These are phyloP conservation scores for Thalassarche chlororhynchos DNA, from an alignment of 2,113 vertebrate species.

Conservation along the genomic window DNA sequence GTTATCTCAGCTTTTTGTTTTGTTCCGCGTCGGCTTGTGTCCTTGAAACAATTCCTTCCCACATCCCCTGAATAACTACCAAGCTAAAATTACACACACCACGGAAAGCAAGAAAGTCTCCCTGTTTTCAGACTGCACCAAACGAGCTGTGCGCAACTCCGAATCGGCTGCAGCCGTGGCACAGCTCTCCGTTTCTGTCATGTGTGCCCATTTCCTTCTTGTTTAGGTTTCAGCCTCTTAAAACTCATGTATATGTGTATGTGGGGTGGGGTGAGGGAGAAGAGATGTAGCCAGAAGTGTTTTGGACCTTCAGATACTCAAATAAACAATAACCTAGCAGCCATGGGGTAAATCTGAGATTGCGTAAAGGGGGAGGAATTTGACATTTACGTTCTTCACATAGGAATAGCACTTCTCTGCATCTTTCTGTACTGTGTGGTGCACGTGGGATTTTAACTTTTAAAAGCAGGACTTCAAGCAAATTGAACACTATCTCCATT, in stretches of 20 bases:
- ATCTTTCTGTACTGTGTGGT: not conserved
- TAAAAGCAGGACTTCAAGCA: not conserved
- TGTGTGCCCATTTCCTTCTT: not conserved
- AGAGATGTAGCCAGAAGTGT: not conserved
- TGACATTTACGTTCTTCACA: not conserved
- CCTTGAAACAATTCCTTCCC: not conserved
- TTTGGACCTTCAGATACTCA: not conserved
- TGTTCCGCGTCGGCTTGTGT: not conserved
- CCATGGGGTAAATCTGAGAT: not conserved
- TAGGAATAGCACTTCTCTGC: not conserved
- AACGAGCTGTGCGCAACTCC: not conserved
- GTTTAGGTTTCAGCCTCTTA: not conserved
- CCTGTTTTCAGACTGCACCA: not conserved
- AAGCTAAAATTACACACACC: not conserved
- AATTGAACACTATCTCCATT: not conserved
- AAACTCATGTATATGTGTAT: rapidly evolving
- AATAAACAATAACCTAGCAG: not conserved
- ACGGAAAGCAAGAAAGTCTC: not conserved
- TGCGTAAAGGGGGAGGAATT: not conserved
- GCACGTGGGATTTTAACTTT: not conserved
- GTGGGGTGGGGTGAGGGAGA: not conserved
- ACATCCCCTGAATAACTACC: not conserved
- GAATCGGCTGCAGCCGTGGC: not conserved
- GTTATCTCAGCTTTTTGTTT: not conserved
- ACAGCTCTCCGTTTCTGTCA: not conserved